Conservation (phyloP, 2,797 vertebrate species). For the Onychomys arenicola region DNA sequence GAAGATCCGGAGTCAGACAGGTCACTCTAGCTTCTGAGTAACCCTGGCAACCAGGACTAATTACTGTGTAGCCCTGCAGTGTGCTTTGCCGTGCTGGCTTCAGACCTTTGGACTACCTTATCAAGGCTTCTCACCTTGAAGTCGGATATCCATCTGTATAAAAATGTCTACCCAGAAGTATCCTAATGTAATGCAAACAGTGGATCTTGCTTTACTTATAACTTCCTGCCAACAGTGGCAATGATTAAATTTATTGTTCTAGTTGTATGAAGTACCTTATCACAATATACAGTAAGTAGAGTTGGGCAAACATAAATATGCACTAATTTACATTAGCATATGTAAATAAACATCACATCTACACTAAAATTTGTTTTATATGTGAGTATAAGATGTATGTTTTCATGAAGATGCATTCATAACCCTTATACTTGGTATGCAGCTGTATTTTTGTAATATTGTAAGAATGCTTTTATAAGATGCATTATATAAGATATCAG, state of each 20-base stretch:
- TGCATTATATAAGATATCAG: slow-evolving; percentile 77
- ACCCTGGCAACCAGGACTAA: neutral
- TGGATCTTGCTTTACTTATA: neutral
- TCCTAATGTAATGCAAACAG: too few relatives aligned
- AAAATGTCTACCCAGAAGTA: neutral
- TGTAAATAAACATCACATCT: slow-evolving; percentile 54
- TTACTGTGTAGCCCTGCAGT: neutral
- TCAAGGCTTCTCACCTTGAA: neutral
- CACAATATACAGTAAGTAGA: neutral
- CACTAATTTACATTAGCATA: slow-evolving; percentile 52
- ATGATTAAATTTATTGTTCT: neutral
- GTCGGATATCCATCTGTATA: neutral
- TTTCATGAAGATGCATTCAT: slow-evolving; percentile 77
- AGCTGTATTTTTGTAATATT: slow-evolving; percentile 63
- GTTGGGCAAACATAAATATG: slow-evolving; percentile 52
- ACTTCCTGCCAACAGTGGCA: neutral
- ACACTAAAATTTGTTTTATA: neutral
- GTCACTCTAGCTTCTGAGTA: neutral
- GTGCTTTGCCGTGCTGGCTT: neutral
- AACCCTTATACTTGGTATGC: slow-evolving; percentile 75
- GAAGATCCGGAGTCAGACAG: neutral
- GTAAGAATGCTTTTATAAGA: slow-evolving; percentile 62
- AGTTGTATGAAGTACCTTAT: neutral
- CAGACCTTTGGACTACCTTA: neutral
- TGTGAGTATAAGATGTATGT: neutral